Evolutionary conservation across 2,888 invertebrate genomes (phyloP), one percentile per base, ranked within the genome.

Genomic region (Chouioia cunea): DNA sequence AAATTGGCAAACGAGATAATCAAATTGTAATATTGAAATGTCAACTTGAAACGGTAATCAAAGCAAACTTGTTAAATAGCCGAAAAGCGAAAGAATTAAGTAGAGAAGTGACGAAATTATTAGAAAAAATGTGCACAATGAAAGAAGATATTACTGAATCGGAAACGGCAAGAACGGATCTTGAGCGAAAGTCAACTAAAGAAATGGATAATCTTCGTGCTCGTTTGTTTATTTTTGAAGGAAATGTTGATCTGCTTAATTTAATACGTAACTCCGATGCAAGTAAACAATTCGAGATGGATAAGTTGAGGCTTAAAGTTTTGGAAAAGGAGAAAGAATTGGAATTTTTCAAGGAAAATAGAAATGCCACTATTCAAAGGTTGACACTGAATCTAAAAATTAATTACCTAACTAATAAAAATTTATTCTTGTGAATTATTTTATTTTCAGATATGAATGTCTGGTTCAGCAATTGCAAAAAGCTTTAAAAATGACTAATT

Each of bases 291-390:
- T 70, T 73, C 47, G 79, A 81, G 75, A 64, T 80, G 64, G 71
- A 77, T 27, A 74, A 70, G 53, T 65, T 83, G 46, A 81, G 77
- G 54, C 14, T 70, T 22, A 73, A 77, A 46, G 44, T 83, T 18
- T 56, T 73, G 14, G 74, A 79, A 12, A 81, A 79, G 16, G 78
- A 81, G 27, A 70, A 72, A n/a, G 79, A 82, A 68, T 73, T 80
- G 66, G 65, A 53, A 22, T 58, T 78, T 12, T 74, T 80, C n/a
- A 80, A 76, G 72, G 77, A 75, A 64, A 79, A 79, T 64, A 76
- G 76, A 56, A 78, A 80, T 46, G 73, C 73, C 3, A 78, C 78
- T n/a, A 77, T 80, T 65, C 69, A 76, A 58, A 80, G 78, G 81
- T 80, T 76, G 36, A 10, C 36, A 36, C 36, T n/a, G n/a, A n/a